Evolutionary conservation across 2,888 invertebrate genomes (phyloP), one percentile per base, ranked within the genome.

Genomic region (Calameuta pallipes): DNA sequence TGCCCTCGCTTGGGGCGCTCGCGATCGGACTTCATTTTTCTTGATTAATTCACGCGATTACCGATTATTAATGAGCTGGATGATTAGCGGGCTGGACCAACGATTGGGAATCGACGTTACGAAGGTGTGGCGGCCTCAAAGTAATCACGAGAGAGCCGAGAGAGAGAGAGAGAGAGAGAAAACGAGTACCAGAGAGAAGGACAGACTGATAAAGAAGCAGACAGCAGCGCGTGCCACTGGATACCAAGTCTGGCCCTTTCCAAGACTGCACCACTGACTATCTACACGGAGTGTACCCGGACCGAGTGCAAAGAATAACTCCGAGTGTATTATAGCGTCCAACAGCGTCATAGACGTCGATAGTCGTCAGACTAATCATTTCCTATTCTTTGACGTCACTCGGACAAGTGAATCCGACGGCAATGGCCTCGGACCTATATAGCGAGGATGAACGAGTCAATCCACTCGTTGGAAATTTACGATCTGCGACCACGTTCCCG

Each of bases 11-110:
- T 0, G 23, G 9, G 56, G 56, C 56, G 23, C 56, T 36, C 76
- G 74, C 78, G 75, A 78, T 78, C 75, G 78, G 69, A 74, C 80
- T 81, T 76, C 76, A 83, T 83, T 83, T 83, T 83, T 82, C 81
- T 73, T 80, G 80, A 83, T 83, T 81, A 80, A 84, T 85, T 81
- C 80, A 78, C 71, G 83, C 83, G 83, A 85, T 85, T 84, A 84
- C 79, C 76, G 79, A 82, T 85, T 83, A 82, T 85, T 85, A 85
- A 84, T 83, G 83, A 85, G 78, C 82, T 76, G 80, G 77, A 77
- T 82, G 82, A 83, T 84, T 83, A 84, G 82, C 82, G 78, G 74
- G n/a, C 71, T 30, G 68, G 73, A 70, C 76, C 56, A 56, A 9
- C 15, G 56, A 56, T 56, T 56, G 23, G 56, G 56, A 56, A 56